Conservation (phyloP, 2,797 vertebrate species). For the Odontamblyopus lacepedii region DNA sequence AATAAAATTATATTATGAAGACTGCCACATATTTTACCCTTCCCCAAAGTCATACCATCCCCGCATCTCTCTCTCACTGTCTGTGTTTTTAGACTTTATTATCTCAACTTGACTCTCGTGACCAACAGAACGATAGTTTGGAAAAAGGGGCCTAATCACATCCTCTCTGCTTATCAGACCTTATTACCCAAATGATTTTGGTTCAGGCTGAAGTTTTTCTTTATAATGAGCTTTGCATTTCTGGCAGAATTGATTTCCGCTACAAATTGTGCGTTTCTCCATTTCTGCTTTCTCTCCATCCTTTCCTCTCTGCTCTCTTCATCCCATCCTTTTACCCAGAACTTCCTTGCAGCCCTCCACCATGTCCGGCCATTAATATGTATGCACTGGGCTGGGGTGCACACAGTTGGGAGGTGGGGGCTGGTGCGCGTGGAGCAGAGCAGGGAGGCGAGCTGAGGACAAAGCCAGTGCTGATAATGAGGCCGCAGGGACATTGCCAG, state of each 20-base stretch:
- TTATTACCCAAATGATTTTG: conserved; percentile 81
- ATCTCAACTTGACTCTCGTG: conserved; percentile 52
- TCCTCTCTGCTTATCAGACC: conserved; percentile 74
- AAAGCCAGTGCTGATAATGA: conserved; percentile 80
- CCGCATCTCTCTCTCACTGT: conserved; percentile 13
- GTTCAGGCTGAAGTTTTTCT: conserved; percentile 73
- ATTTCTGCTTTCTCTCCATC: conserved; percentile 49
- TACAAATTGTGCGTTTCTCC: conserved; percentile 59
- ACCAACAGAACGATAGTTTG: conserved; percentile 54
- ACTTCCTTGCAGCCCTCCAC: conserved; percentile 48
- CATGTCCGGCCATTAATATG: conserved; percentile 75
- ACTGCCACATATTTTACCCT: conserved; percentile 39
- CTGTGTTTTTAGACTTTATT: conserved; percentile 37
- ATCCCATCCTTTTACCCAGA: conserved; percentile 57
- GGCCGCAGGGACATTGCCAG: conserved; percentile 78
- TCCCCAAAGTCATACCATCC: conserved; percentile 34
- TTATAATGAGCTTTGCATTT: conserved; percentile 83
- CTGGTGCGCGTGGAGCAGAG: conserved; percentile 56
- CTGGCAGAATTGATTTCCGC: conserved; percentile 77
- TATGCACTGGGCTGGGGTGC: conserved; percentile 72
- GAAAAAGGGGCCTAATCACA: conserved; percentile 55
- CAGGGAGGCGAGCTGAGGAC: conserved; percentile 72
- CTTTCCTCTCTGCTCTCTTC: conserved; percentile 50
- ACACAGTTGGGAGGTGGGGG: conserved; percentile 71
- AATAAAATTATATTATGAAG: conserved; percentile 60